Base-by-base conservation (phyloP, 2,888 invertebrate genomes). In the Microctonus hyperodae region DNA sequence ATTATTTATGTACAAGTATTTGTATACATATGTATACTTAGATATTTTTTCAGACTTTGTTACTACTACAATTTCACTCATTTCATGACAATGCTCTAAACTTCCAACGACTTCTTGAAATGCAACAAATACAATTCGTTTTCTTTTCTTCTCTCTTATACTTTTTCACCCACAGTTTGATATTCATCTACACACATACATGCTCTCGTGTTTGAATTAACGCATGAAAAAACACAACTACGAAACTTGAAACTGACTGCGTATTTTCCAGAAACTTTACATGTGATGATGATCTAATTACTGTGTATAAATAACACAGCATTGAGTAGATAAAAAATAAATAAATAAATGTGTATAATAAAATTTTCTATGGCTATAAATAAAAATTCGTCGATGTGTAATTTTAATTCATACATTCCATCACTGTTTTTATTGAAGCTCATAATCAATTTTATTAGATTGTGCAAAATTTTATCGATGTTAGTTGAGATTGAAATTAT, bases 241-340 rank as follows among this genome's bases (percentile, higher is more conserved):
- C 20, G 55, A 55, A 55, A 55, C 31, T 13, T 55, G 31, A 55
- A 55, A 55, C 55, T 28, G 1, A 28, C 28, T 28, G 9, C 25
- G 23, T 31, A 9, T 31, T 55, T 55, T 16, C 11, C 40, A 25
- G 51, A 5, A 13, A 23, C 11, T 51, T 28, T n/a, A 25, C 51
- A 28, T 25, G n/a, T n/a, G 25, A 28, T 51, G 44, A 51, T 51
- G 51, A 51, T 51, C 51, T 25, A 25, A 13, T 51, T 51, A 51
- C 51, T 25, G 51, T 25, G 51, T 31, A 33, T 55, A 55, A 28
- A 55, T 55, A 16, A 31, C 31, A 16, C 20, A 31, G 28, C 25
- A 25, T 11, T 13, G 6, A 23, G 25, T 25, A 13, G 16, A 44
- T 44, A 44, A 16, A 16, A 44, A 44, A n/a, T 16, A 20, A 44